Evolutionary conservation across 2,888 invertebrate species (phyloP).

Genomic region (Sinhomidia bicolor): DNA sequence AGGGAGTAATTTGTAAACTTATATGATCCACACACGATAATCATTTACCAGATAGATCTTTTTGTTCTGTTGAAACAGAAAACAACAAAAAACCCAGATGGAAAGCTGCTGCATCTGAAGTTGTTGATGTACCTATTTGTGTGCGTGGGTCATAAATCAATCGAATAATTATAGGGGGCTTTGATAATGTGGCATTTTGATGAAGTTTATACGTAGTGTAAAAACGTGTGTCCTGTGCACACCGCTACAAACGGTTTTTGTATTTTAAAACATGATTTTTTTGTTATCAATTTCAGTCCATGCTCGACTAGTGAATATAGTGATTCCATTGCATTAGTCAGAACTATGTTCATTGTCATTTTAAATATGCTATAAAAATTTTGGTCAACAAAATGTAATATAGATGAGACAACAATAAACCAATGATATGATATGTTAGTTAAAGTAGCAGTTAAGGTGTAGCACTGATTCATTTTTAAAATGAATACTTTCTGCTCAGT

Average conservation of each 20-base stretch:
- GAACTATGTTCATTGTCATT: no score
- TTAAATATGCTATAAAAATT: no score
- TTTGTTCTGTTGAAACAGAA: not conserved
- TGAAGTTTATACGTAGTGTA: not conserved
- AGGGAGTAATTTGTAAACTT: constrained; percentile 17
- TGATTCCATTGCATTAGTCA: no score
- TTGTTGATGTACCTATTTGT: constrained; percentile 35
- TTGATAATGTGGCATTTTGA: constrained; percentile 11
- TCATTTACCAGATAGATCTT: not conserved
- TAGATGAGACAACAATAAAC: no score
- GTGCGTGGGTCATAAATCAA: constrained; percentile 62
- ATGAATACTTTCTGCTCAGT: no score
- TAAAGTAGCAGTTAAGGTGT: no score
- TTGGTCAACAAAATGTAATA: no score
- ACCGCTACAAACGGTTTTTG: not conserved
- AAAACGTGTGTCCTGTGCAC: not conserved
- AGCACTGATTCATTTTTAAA: no score
- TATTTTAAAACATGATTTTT: no score
- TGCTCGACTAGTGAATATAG: no score
- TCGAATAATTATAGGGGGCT: constrained; percentile 60
- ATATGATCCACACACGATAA: not conserved
- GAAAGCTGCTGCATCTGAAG: constrained; percentile 5
- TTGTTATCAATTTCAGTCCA: no score
- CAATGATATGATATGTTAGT: no score
- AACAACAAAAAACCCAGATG: not conserved